Base-by-base conservation (phyloP, 2,888 invertebrate genomes). In the Orthonychiurus folsomi region DNA sequence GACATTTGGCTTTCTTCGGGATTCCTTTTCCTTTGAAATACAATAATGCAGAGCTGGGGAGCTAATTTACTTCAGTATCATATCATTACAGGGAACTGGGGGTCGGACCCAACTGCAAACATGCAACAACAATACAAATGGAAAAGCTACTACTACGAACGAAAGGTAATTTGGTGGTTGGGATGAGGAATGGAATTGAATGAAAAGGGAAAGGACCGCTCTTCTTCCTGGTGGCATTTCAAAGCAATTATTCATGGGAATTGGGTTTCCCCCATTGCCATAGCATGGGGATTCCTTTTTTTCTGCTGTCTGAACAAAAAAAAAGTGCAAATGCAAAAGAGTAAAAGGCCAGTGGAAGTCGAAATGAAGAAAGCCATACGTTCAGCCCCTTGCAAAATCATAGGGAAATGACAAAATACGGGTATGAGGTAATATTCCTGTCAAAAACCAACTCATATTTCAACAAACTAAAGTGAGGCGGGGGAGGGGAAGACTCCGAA, bases 381-480 rank as follows among this genome's bases (percentile, higher is more conserved):
- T 5, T 37, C n/a, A n/a, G n/a, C n/a, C n/a, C n/a, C n/a, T 15
- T 5, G 15, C 15, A 15, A 37, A 37, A 37, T 37, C 37, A 9
- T 37, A 37, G 15, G 37, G 37, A 37, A 37, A 37, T 37, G 37
- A 37, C 37, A 37, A 37, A 37, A 37, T 37, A 37, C 37, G 5
- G 37, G 37, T 37, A 37, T 37, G 37, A 37, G 37, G 37, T 37
- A 37, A 37, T 37, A 37, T 37, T 37, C 37, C 37, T 37, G 37
- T 37, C 37, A 37, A 37, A 37, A 37, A 37, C 15, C 5, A 37
- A 15, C 37, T 37, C 37, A 37, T 37, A 37, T 37, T 37, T 37
- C 37, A 37, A 15, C n/a, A 15, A 37, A 15, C 37, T 37, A 37
- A 15, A 37, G 37, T 37, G 9, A 37, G 37, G 15, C n/a, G n/a